Conservation (phyloP, 2,888 invertebrate species). For the Perizoma affinitatum region DNA sequence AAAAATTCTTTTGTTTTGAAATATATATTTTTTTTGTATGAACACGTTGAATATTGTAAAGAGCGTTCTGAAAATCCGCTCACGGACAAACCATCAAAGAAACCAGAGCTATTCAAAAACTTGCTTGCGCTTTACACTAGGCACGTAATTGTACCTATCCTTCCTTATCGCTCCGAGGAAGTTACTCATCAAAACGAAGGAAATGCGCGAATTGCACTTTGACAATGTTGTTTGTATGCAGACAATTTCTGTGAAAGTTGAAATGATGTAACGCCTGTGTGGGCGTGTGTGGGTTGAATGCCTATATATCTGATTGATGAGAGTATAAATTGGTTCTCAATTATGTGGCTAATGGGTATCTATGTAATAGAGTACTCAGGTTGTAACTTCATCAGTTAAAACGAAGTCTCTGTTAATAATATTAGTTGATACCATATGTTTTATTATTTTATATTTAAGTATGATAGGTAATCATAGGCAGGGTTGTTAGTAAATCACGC, state of each 20-base stretch:
- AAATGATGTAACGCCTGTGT: conserved; percentile 20
- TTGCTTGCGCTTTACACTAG: not conserved
- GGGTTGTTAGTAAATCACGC: too few relatives aligned
- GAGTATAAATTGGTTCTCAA: conserved; percentile 14
- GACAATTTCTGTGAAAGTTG: conserved; percentile 27
- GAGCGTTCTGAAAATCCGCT: too few relatives aligned
- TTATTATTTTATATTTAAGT: too few relatives aligned
- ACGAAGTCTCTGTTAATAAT: too few relatives aligned
- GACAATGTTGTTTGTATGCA: conserved; percentile 31
- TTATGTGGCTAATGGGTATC: not conserved
- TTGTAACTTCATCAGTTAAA: too few relatives aligned
- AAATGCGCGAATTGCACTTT: conserved; percentile 26
- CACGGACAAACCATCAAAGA: too few relatives aligned
- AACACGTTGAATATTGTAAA: too few relatives aligned
- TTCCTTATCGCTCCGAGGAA: conserved; percentile 11
- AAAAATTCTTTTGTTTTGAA: too few relatives aligned
- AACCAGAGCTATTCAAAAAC: not conserved
- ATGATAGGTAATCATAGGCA: too few relatives aligned
- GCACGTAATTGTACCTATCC: not conserved
- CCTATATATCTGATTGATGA: conserved; percentile 9
- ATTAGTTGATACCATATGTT: too few relatives aligned
- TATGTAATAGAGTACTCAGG: too few relatives aligned
- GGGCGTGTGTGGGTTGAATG: conserved; percentile 20
- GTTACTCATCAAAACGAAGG: conserved; percentile 11
- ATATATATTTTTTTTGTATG: too few relatives aligned